These are phyloP conservation scores for Odobenus rosmarus DNA, from an alignment of 2,113 vertebrate genomes.

Conservation along the genomic window DNA sequence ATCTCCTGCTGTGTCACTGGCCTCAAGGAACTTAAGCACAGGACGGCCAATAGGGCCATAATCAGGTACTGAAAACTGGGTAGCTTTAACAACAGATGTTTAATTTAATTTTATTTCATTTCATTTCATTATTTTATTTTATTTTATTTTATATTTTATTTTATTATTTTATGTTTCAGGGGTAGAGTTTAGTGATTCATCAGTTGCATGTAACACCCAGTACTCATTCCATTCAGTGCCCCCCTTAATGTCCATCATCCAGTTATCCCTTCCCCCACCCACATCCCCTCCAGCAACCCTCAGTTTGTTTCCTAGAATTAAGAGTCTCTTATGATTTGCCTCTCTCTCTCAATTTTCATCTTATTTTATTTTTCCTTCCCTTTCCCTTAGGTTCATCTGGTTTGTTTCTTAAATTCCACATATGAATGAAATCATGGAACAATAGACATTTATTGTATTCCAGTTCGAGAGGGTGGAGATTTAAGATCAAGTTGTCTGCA, in stretches of 20 bases:
- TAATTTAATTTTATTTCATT: not conserved
- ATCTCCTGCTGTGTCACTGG: not conserved
- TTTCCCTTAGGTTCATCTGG: not conserved
- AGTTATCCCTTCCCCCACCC: not conserved
- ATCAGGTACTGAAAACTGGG: accelerated
- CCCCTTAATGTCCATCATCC: not conserved
- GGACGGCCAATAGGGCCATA: not conserved
- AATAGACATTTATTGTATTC: not conserved
- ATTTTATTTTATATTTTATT: too few species aligned
- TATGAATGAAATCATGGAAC: not conserved
- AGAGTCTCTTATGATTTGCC: not conserved
- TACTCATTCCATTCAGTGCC: not conserved
- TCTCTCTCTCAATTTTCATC: not conserved
- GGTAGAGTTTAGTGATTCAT: not conserved
- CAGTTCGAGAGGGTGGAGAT: not conserved
- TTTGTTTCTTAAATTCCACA: not conserved
- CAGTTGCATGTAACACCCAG: not conserved
- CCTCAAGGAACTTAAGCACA: not conserved
- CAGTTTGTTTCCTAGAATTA: not conserved
- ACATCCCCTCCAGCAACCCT: not conserved
- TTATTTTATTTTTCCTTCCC: not conserved
- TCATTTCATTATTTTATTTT: too few species aligned
- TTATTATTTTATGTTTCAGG: not conserved
- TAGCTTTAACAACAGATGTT: not conserved
- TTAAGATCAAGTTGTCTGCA: not conserved